phyloP scores from a whole-genome alignment of 2,113 vertebrate genomes.

The Pogonocichla stellata region DNA sequence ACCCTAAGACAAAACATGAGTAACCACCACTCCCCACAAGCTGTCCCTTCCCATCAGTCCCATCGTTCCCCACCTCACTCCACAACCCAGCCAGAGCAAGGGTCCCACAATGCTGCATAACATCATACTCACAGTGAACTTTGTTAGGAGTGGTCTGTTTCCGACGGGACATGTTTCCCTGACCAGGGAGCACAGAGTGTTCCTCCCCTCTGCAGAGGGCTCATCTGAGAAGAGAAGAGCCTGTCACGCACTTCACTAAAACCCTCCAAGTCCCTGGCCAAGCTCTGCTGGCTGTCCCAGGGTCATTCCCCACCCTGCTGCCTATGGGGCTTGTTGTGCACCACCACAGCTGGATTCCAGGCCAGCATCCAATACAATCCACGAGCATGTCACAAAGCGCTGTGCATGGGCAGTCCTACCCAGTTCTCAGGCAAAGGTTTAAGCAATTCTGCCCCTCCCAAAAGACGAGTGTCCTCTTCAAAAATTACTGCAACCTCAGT shows the following conservation, averaged over 20 bases:
- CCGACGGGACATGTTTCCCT: conserved; percentile 82
- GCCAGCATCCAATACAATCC: not conserved
- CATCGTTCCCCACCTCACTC: not conserved
- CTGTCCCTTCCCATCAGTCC: not conserved
- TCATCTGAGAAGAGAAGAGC: conserved; percentile 65
- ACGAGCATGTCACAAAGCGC: not conserved
- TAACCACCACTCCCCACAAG: not conserved
- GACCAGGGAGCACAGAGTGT: conserved; percentile 43
- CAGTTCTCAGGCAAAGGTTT: not conserved
- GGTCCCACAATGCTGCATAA: not conserved
- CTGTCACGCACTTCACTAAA: not conserved
- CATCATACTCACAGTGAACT: conserved; percentile 81
- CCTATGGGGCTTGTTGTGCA: accelerated
- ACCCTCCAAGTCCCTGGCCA: not conserved
- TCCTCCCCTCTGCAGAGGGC: conserved; percentile 43
- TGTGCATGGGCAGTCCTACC: accelerated
- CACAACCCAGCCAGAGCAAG: not conserved
- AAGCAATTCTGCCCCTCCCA: not conserved
- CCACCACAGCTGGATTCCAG: not conserved
- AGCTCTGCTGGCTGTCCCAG: not conserved
- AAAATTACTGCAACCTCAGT: not conserved
- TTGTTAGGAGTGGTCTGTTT: conserved; percentile 86
- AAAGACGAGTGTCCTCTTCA: not conserved
- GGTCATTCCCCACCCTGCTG: not conserved
- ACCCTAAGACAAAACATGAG: not conserved